Percentiles rank a stretch among this genome's conserved stretches.
These are phyloP conservation scores for Torymus texanus DNA, from an alignment of 2,888 invertebrate species.

Conservation along the genomic window DNA sequence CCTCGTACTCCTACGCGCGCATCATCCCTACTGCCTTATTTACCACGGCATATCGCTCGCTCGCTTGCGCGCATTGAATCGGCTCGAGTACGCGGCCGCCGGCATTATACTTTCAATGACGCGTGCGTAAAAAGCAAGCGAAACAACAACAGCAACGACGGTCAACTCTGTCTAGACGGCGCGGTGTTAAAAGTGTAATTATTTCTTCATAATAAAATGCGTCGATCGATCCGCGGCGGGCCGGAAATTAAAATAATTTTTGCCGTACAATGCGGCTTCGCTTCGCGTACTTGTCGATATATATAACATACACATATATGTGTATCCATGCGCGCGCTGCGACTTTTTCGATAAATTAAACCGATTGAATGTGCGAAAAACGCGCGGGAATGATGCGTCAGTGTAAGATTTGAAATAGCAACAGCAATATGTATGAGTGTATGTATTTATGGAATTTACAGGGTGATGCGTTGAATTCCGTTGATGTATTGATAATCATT, in stretches of 20 bases:
- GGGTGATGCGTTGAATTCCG: too few relatives aligned
- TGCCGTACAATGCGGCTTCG: constrained; percentile 18
- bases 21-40: too few relatives aligned
- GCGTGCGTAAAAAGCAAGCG: too few relatives aligned
- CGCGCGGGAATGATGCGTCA: neutral
- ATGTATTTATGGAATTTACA: neutral
- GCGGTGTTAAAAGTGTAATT: constrained; percentile 35
- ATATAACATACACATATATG: neutral
- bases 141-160: too few relatives aligned
- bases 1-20: too few relatives aligned
- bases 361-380: constrained; percentile 3
- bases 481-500: constrained; percentile 3
- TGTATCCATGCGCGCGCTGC: neutral
- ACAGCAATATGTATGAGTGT: neutral
- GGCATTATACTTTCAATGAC: too few relatives aligned
- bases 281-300: neutral
- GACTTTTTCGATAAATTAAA: constrained; percentile 41
- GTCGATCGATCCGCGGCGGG: constrained; percentile 16
- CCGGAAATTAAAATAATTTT: constrained; percentile 51
- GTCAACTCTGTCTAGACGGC: constrained; percentile 25
- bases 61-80: too few relatives aligned
- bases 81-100: too few relatives aligned
- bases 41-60: too few relatives aligned
- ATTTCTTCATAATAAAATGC: constrained; percentile 33
- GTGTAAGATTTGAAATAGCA: neutral